Evolutionary conservation across 1,140 invertebrate species (phyloP).

Genomic region (Drosophila willistoni): DNA sequence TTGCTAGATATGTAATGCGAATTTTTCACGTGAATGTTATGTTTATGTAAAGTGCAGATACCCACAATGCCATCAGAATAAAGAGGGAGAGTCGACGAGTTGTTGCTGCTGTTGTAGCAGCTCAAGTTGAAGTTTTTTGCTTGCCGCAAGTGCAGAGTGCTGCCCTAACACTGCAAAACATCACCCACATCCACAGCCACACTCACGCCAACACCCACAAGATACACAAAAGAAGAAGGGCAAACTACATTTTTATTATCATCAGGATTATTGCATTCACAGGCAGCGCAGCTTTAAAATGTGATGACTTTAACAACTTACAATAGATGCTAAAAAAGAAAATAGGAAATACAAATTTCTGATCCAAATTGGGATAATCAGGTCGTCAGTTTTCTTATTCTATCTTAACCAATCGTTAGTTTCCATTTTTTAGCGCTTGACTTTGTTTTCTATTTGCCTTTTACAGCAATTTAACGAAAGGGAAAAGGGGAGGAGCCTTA

Average conservation of each 20-base stretch:
- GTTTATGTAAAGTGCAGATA: constrained; percentile 77
- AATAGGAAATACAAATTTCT: too few species aligned
- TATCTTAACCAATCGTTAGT: too few species aligned
- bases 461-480: too few species aligned
- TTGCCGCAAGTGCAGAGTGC: constrained; percentile 53
- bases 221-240: constrained; percentile 15
- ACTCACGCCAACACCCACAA: neutral
- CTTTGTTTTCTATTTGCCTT: too few species aligned
- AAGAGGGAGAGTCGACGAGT: neutral
- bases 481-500: too few species aligned
- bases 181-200: neutral
- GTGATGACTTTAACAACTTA: constrained; percentile 27
- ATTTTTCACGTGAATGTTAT: constrained; percentile 79
- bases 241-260: constrained; percentile 19
- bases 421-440: too few species aligned
- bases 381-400: too few species aligned
- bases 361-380: neutral
- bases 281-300: constrained; percentile 28
- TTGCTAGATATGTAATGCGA: constrained; percentile 73
- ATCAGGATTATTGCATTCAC: constrained; percentile 15
- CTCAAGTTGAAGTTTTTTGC: constrained; percentile 49
- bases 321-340: neutral
- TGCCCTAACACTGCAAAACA: constrained; percentile 15
- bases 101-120: neutral
- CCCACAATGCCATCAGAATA: constrained; percentile 48